Evolutionary conservation across 2,888 invertebrate genomes (phyloP).

Genomic region (Branchellion lobata): DNA sequence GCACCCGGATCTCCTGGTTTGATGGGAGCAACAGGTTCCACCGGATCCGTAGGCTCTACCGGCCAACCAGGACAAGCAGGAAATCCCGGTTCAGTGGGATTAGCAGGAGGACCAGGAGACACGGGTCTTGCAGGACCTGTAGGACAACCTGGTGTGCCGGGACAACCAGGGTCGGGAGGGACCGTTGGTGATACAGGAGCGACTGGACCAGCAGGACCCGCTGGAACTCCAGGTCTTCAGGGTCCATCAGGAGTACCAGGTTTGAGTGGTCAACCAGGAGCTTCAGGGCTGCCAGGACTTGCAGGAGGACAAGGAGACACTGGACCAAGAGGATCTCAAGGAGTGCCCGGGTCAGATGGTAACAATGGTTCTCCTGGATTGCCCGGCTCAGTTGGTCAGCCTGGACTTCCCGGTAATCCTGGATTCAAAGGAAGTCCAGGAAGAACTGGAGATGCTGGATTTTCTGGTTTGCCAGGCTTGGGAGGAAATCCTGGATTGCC

Average conservation of each 20-base stretch:
- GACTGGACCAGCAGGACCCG: neutral
- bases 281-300: conserved; percentile 38
- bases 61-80: neutral
- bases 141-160: conserved; percentile 9
- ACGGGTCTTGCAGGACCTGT: conserved; percentile 4
- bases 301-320: conserved; percentile 45
- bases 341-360: neutral
- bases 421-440: conserved; percentile 52
- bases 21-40: neutral
- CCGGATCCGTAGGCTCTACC: neutral
- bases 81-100: neutral
- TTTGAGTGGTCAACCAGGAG: conserved; percentile 44
- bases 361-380: conserved; percentile 47
- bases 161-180: neutral
- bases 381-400: conserved; percentile 50
- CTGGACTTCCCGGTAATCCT: conserved; percentile 51
- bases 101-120: conserved; percentile 31
- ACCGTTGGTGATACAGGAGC: neutral
- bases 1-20: neutral
- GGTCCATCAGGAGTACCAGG: conserved; percentile 39
- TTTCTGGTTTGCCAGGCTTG: conserved; percentile 37
- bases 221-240: neutral
- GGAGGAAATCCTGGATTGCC: conserved; percentile 28
- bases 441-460: conserved; percentile 47
- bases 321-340: conserved; percentile 49